Evolutionary conservation across 2,113 vertebrate genomes (phyloP).

Genomic region (Cyanoderma ruficeps): DNA sequence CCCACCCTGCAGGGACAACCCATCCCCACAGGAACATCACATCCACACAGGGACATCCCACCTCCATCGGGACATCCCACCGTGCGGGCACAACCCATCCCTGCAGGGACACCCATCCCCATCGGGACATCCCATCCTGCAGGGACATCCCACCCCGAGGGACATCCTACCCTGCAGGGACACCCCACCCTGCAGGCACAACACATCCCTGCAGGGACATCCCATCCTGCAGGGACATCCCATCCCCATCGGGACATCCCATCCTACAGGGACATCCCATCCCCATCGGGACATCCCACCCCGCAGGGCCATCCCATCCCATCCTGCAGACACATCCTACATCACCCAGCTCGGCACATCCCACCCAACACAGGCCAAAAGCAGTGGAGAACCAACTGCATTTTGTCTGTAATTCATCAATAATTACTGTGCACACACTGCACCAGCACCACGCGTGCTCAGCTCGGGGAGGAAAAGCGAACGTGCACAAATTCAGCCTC

Average conservation of each 20-base stretch:
- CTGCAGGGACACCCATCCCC: neutral
- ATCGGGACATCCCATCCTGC: neutral
- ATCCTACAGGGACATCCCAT: neutral
- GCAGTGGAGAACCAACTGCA: rapidly evolving
- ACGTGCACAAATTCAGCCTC: neutral
- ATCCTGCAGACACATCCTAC: neutral
- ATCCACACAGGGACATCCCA: too few relatives aligned
- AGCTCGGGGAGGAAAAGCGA: neutral
- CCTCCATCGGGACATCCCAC: too few relatives aligned
- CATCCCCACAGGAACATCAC: too few relatives aligned
- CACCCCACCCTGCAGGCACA: neutral
- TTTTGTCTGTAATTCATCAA: neutral
- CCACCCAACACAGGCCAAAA: rapidly evolving
- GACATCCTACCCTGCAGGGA: neutral
- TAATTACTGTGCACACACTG: neutral
- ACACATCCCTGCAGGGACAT: neutral
- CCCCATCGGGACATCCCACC: too few relatives aligned
- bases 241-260: neutral
- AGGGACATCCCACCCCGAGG: too few relatives aligned
- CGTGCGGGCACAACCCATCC: neutral
- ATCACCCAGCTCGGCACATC: neutral
- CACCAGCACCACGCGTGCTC: neutral
- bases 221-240: neutral
- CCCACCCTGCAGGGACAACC: too few relatives aligned
- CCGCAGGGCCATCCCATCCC: neutral